Evolutionary conservation across 35 echinoderm and acorn worm genomes (phyloP).

Genomic region (Anneissia japonica): DNA sequence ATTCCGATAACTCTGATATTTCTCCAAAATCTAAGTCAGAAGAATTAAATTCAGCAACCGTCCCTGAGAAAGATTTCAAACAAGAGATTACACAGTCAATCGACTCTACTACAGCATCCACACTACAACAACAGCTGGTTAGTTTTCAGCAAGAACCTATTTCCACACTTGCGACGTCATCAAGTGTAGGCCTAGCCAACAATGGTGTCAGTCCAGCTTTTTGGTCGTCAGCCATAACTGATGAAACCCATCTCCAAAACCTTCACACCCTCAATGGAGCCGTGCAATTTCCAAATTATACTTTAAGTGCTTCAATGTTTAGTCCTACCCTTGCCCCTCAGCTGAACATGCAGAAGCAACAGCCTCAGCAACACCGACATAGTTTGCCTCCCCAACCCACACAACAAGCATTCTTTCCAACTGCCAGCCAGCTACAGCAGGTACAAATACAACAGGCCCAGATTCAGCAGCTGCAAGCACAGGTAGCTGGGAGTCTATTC

Average conservation of each 20-base stretch:
- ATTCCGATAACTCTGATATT: neutral
- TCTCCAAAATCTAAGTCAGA: neutral
- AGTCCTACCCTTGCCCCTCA: neutral
- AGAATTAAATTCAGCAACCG: neutral
- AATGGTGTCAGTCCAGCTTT: neutral
- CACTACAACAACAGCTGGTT: neutral
- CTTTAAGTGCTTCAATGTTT: neutral
- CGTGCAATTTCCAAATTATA: constrained; percentile 1
- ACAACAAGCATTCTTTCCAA: neutral
- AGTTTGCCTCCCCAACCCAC: neutral
- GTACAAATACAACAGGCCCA: neutral
- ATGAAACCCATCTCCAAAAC: neutral
- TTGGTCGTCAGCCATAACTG: neutral
- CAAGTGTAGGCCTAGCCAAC: neutral
- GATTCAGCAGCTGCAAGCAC: neutral
- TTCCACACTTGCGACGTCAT: neutral
- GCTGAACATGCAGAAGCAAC: neutral
- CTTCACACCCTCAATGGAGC: neutral
- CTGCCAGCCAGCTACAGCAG: neutral
- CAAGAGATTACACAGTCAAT: neutral
- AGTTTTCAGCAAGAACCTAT: neutral
- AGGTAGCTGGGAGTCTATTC: neutral
- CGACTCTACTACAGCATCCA: neutral
- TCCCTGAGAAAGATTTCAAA: neutral
- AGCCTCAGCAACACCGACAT: neutral